These are phyloP conservation scores for Lipotes vexillifer DNA, from an alignment of 2,113 vertebrate species.

Conservation along the genomic window DNA sequence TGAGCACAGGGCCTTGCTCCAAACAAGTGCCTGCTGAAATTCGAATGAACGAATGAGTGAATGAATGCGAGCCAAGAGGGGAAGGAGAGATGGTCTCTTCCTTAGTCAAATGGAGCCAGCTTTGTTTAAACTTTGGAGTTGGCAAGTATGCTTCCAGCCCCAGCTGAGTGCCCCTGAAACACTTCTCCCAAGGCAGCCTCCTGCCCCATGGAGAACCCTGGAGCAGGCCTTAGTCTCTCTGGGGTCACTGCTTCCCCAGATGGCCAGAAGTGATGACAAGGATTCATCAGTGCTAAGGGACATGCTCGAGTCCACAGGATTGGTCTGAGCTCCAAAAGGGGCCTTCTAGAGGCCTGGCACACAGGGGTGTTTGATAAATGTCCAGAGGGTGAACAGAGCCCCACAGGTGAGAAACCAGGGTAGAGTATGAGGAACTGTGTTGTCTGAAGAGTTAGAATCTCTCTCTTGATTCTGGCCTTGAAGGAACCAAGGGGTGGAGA, in stretches of 20 bases:
- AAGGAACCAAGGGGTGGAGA: background rate
- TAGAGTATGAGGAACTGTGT: background rate
- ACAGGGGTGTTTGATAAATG: background rate
- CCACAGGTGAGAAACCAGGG: background rate
- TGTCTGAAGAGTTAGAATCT: background rate
- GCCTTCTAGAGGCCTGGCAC: background rate
- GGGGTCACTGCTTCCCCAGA: background rate
- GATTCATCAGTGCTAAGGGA: background rate
- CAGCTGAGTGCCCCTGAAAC: background rate
- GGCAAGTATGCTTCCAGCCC: background rate
- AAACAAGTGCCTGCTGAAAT: background rate
- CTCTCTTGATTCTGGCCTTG: background rate
- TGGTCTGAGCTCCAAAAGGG: background rate
- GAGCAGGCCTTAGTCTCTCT: background rate
- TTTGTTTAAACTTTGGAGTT: background rate
- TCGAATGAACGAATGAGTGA: background rate
- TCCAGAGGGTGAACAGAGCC: background rate
- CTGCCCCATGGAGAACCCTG: background rate
- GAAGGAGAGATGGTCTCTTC: background rate
- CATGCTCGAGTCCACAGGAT: background rate
- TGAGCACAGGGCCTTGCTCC: background rate
- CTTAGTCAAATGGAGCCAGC: background rate
- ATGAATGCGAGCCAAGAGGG: background rate
- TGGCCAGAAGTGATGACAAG: background rate
- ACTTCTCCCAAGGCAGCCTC: background rate